Evolutionary conservation across 2,113 vertebrate species (phyloP).

Genomic region (Peromyscus polionotus): DNA sequence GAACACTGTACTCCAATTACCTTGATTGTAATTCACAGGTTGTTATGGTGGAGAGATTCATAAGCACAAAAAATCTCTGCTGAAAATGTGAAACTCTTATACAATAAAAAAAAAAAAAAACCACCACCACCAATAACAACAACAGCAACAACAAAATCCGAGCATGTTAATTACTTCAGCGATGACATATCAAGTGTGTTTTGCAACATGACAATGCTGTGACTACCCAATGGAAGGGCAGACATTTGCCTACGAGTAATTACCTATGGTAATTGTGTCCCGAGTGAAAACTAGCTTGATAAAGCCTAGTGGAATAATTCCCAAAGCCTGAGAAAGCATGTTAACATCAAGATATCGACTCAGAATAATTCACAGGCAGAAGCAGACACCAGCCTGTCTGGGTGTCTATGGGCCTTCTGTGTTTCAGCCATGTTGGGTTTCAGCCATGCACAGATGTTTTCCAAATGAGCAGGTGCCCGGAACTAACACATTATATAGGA

Average conservation of each 20-base stretch:
- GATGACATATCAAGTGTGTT: slow-evolving; percentile 78
- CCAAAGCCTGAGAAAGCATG: slow-evolving; percentile 68
- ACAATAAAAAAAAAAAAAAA: slow-evolving; percentile 23
- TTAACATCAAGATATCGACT: slow-evolving; percentile 74
- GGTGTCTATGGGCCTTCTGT: slow-evolving; percentile 48
- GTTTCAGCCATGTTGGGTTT: slow-evolving; percentile 51
- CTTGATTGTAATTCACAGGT: slow-evolving; percentile 85
- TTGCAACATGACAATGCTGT: slow-evolving; percentile 61
- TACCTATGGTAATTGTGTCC: slow-evolving; percentile 62
- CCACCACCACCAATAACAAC: not conserved
- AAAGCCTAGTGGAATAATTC: slow-evolving; percentile 68
- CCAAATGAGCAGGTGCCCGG: slow-evolving; percentile 74
- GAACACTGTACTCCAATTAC: slow-evolving; percentile 77
- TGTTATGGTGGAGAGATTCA: slow-evolving; percentile 87
- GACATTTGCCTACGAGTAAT: slow-evolving; percentile 71
- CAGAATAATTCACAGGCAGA: slow-evolving; percentile 63
- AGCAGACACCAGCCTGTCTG: slow-evolving; percentile 47
- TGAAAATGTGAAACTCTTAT: slow-evolving; percentile 83
- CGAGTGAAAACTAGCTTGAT: slow-evolving; percentile 66
- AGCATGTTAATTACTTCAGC: slow-evolving; percentile 85
- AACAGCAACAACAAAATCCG: slow-evolving; percentile 2
- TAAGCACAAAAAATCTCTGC: slow-evolving; percentile 85
- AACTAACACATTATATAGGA: slow-evolving; percentile 66
- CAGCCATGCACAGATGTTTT: slow-evolving; percentile 75
- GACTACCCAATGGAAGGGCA: slow-evolving; percentile 70